phyloP scores from a whole-genome alignment of 2,113 vertebrate species.

The Ascaphus truei region DNA sequence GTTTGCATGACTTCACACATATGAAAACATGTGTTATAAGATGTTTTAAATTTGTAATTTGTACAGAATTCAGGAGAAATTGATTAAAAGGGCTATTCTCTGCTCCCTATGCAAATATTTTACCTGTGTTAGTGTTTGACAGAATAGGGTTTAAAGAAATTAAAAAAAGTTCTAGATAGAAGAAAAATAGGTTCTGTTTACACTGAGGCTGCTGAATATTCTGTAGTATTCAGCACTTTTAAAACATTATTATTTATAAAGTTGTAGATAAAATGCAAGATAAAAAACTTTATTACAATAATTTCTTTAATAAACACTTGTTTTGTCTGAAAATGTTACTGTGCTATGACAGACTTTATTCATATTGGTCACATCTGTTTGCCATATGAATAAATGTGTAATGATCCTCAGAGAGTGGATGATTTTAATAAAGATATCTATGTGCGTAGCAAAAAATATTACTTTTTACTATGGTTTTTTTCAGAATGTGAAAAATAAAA shows the following conservation, averaged over 20 bases:
- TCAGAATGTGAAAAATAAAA: constrained; percentile 47
- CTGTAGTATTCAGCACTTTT: constrained; percentile 77
- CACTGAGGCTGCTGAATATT: constrained; percentile 75
- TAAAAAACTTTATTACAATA: constrained; percentile 71
- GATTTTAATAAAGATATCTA: constrained; percentile 54
- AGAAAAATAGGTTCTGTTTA: constrained; percentile 69
- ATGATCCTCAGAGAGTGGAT: constrained; percentile 49
- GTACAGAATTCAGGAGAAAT: constrained; percentile 75
- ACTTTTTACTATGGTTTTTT: constrained; percentile 45
- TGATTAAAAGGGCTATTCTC: constrained; percentile 77
- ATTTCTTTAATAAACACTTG: constrained; percentile 71
- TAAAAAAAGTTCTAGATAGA: constrained; percentile 50
- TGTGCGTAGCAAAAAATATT: constrained; percentile 64
- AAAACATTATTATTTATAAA: constrained; percentile 74
- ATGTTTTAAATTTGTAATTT: constrained; percentile 73
- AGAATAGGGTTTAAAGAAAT: constrained; percentile 64
- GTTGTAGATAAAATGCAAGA: constrained; percentile 70
- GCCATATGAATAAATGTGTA: constrained; percentile 62
- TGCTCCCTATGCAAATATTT: constrained; percentile 83
- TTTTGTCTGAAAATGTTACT: constrained; percentile 69
- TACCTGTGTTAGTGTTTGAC: constrained; percentile 73
- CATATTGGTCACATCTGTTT: constrained; percentile 61
- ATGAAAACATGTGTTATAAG: constrained; percentile 63
- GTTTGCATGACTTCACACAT: constrained; percentile 58
- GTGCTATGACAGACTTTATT: constrained; percentile 65